Percentiles rank a stretch among this genome's conserved stretches.
These are phyloP conservation scores for Drosophila watanabei DNA, from an alignment of 1,140 invertebrate species.

Conservation along the genomic window DNA sequence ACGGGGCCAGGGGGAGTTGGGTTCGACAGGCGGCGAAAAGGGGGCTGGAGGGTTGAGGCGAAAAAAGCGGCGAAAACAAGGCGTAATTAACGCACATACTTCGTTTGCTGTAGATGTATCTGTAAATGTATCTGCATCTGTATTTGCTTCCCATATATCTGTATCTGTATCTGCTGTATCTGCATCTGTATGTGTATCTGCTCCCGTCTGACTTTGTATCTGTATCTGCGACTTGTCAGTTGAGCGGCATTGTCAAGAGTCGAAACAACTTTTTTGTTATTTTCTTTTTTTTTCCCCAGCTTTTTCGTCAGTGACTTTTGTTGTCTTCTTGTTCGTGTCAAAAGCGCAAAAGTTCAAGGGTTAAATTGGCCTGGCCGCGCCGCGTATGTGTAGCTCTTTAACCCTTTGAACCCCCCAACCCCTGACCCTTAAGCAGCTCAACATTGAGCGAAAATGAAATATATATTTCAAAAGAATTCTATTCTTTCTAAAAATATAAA, in stretches of 20 bases:
- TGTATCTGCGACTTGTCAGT: constrained; percentile 63
- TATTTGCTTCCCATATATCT: constrained; percentile 1
- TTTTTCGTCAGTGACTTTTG: constrained; percentile 48
- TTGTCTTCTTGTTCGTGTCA: constrained; percentile 54
- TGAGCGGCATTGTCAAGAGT: constrained; percentile 68
- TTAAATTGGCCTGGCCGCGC: constrained; percentile 54
- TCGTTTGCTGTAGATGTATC: constrained; percentile 23
- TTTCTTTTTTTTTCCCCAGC: neutral
- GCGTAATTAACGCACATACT: constrained; percentile 71
- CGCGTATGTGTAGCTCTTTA: constrained; percentile 5
- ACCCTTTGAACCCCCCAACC: neutral
- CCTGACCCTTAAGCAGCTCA: neutral
- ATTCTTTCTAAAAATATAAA: neutral
- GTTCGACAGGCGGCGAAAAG: constrained; percentile 37
- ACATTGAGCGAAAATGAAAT: neutral
- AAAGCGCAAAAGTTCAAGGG: constrained; percentile 79
- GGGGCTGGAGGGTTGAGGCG: neutral
- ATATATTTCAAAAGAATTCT: neutral
- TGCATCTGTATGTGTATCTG: constrained; percentile 15
- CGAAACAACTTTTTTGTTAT: constrained; percentile 64
- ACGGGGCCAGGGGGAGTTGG: constrained; percentile 18
- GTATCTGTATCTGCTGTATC: constrained; percentile 18
- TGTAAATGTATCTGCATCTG: constrained; percentile 12
- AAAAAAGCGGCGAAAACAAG: constrained; percentile 57
- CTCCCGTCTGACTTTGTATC: constrained; percentile 3